These are phyloP conservation scores for Euschistus heros DNA, from an alignment of 1,140 invertebrate genomes.

Conservation along the genomic window DNA sequence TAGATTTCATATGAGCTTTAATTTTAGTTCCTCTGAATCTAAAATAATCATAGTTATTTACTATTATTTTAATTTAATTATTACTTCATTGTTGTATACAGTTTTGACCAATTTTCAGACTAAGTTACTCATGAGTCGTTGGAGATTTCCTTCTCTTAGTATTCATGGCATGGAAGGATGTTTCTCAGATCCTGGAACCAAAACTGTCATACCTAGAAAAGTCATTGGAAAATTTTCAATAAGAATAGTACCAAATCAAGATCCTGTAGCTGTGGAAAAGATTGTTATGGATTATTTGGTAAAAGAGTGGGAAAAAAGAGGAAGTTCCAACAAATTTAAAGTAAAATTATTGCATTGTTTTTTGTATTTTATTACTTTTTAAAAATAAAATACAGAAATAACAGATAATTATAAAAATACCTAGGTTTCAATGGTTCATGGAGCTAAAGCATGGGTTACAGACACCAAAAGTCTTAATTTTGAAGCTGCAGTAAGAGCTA, in stretches of 20 bases:
- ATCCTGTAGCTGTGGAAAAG: constrained; percentile 61
- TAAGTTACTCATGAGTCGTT: constrained; percentile 75
- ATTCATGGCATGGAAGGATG: constrained; percentile 90
- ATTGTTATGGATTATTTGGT: constrained; percentile 62
- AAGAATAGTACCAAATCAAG: constrained; percentile 85
- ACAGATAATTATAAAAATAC: neutral
- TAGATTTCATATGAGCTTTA: too few species aligned
- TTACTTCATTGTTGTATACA: too few species aligned
- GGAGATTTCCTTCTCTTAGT: constrained; percentile 81
- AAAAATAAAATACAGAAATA: neutral
- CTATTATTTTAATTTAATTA: too few species aligned
- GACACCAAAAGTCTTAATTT: constrained; percentile 88
- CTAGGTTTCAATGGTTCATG: constrained; percentile 54
- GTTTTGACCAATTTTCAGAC: constrained; percentile 34
- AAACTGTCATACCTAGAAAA: constrained; percentile 91
- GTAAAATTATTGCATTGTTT: constrained; percentile 37
- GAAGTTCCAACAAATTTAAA: constrained; percentile 77
- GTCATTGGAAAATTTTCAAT: constrained; percentile 95
- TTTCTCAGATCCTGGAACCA: constrained; percentile 80
- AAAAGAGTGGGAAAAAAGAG: constrained; percentile 52
- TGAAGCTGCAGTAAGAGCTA: constrained; percentile 73
- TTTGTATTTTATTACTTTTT: neutral
- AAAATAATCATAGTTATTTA: too few species aligned
- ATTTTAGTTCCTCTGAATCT: too few species aligned
- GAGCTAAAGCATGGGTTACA: constrained; percentile 82